Evolutionary conservation across 2,888 invertebrate species (phyloP).

Genomic region (Hipparchia semele): DNA sequence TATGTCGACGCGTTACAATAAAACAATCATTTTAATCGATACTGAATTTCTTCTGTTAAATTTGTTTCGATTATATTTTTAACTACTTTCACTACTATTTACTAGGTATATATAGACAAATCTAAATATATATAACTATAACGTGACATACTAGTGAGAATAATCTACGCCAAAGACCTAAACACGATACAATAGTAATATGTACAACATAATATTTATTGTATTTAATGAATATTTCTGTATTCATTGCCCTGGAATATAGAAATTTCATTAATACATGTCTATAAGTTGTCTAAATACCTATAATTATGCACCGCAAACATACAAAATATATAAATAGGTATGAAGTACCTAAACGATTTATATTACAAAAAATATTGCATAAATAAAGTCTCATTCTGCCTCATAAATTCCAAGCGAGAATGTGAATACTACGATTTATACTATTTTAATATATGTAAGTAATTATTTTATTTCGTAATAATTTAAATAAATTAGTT

Average conservation of each 20-base stretch:
- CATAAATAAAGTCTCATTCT: not conserved
- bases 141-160: not conserved
- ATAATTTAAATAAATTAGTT: not conserved
- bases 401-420: not conserved
- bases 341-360: not conserved
- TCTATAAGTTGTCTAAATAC: not conserved
- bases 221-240: constrained; percentile 54
- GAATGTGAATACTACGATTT: not conserved
- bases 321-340: not conserved
- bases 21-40: not conserved
- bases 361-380: not conserved
- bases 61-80: not conserved
- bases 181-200: not conserved
- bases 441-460: not conserved
- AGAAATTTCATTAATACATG: constrained; percentile 54
- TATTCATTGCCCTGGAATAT: constrained; percentile 77
- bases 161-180: not conserved
- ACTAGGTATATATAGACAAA: not conserved
- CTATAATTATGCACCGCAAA: not conserved
- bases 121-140: not conserved
- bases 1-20: not conserved
- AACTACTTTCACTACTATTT: not conserved
- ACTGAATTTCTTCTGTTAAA: not conserved
- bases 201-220: not conserved
- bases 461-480: not conserved